Base-by-base conservation (phyloP, 2,113 vertebrate species). In the Microtus pennsylvanicus region DNA sequence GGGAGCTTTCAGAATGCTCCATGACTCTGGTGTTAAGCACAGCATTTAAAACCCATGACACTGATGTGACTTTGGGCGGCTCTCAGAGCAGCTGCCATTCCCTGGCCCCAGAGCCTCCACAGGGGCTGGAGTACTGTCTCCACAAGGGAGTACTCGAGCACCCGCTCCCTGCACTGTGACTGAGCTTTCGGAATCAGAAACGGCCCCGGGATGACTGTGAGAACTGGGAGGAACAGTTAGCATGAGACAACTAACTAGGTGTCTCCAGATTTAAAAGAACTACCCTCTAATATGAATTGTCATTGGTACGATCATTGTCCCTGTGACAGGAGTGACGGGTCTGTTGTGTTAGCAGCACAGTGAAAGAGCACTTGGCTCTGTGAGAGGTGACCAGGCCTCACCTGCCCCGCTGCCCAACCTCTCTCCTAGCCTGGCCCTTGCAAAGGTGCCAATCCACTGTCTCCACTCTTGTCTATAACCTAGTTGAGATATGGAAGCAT, bases 151-250 rank as follows among this genome's bases (percentile, higher is more conserved):
- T 9, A 28, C 21, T 10, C 4, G 3, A 61, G 28, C 19, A 17
- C 75, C 75, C 92, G 21, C 52, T 42, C 61, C 80, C 22, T 38
- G 35, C 22, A 16, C 35, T 77, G 38, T 58, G 55, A 30, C 42
- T 87, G 63, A 55, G 28, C 55, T 82, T 61, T 95, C 78, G 28
- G 78, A 78, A 94, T 88, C 47, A 87, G 69, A 42, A 96, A 92
- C 78, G 33, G 33, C 72, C 65, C 89, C 10, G 22, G 19, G 30
- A 47, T 93, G 87, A 58, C 33, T 28, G 35, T 74, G 45, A 91
- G 30, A 91, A 91, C 70, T 87, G 47, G 9, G 75, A 0, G 5
- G 16, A 17, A 74, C 65, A 30, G 74, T 82, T 58, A 67, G 8
- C 45, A 61, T 45, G 69, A 95, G 92, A 90, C 76, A 86, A 87